These are phyloP conservation scores for Apotomis betuletana DNA, from an alignment of 2,888 invertebrate genomes.

Conservation along the genomic window DNA sequence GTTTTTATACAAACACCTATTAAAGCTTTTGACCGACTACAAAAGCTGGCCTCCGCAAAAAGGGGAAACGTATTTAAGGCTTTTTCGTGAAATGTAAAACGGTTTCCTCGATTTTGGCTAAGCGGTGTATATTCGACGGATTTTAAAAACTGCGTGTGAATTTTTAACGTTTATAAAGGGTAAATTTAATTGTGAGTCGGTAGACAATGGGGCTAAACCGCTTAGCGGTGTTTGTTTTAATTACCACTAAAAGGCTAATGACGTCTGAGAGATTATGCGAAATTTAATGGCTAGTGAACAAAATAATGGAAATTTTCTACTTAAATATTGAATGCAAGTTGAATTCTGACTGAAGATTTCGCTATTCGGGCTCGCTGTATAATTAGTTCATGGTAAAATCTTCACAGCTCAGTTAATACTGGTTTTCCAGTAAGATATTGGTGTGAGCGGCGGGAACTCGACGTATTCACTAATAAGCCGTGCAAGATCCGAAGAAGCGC, in stretches of 20 bases:
- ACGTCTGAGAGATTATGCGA: slow-evolving; percentile 37
- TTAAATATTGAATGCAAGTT: slow-evolving; percentile 10
- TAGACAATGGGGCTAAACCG: slow-evolving; percentile 39
- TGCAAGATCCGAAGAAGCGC: slow-evolving; percentile 45
- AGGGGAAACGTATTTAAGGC: slow-evolving; percentile 38
- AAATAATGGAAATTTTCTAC: slow-evolving; percentile 14
- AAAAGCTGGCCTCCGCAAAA: slow-evolving; percentile 42
- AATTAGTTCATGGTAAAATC: slow-evolving; percentile 1
- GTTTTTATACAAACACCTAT: slow-evolving; percentile 45
- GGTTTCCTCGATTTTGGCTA: slow-evolving; percentile 42
- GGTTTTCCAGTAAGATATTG: slow-evolving; percentile 8
- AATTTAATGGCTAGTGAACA: slow-evolving; percentile 32
- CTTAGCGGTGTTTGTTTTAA: slow-evolving; percentile 41
- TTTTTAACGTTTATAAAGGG: slow-evolving; percentile 50
- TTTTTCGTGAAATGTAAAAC: slow-evolving; percentile 40
- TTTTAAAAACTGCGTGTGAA: slow-evolving; percentile 54
- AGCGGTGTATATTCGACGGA: slow-evolving; percentile 51
- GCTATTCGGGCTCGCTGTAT: background rate
- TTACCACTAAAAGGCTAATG: slow-evolving; percentile 41
- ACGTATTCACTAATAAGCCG: slow-evolving; percentile 50
- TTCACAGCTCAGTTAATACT: slow-evolving; percentile 1
- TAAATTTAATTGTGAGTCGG: slow-evolving; percentile 47
- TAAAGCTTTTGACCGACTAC: slow-evolving; percentile 43
- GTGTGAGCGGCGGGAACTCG: slow-evolving; percentile 23
- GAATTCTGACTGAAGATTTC: slow-evolving; percentile 9